Evolutionary conservation across 2,888 invertebrate species (phyloP).

Genomic region (Hirtodrosophila trivittata): DNA sequence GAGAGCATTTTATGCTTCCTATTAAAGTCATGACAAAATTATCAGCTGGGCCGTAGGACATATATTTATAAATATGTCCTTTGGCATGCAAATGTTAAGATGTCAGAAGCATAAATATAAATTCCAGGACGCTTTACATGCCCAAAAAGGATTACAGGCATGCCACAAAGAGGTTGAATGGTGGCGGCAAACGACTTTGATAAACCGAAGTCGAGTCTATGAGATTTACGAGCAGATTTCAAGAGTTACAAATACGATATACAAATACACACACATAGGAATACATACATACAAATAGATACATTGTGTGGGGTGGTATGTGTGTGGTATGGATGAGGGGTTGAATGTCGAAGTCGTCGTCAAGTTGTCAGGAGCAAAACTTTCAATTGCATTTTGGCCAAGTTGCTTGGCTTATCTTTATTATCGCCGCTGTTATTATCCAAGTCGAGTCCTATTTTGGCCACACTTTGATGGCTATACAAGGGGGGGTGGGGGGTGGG

Average conservation of each 20-base stretch:
- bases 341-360: constrained; percentile 22
- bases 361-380: constrained; percentile 52
- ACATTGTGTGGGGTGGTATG: constrained; percentile 1
- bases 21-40: neutral
- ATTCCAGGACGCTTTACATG: constrained; percentile 52
- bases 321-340: neutral
- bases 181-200: constrained; percentile 19
- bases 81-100: constrained; percentile 8
- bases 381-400: constrained; percentile 71
- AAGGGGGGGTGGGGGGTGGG: neutral
- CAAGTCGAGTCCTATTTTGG: constrained; percentile 4
- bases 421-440: constrained; percentile 66
- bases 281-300: neutral
- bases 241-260: constrained; percentile 23
- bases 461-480: constrained; percentile 4
- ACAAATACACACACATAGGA: constrained; percentile 7
- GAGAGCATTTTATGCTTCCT: neutral
- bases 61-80: constrained; percentile 24
- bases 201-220: constrained; percentile 50
- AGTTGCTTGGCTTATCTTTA: constrained; percentile 71
- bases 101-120: constrained; percentile 41
- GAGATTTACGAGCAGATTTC: constrained; percentile 61
- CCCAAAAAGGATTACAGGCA: constrained; percentile 56
- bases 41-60: neutral
- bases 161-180: constrained; percentile 41